phyloP scores from a whole-genome alignment of 92 coral and sea anemone genomes.

The Isaurus tuberculatus region DNA sequence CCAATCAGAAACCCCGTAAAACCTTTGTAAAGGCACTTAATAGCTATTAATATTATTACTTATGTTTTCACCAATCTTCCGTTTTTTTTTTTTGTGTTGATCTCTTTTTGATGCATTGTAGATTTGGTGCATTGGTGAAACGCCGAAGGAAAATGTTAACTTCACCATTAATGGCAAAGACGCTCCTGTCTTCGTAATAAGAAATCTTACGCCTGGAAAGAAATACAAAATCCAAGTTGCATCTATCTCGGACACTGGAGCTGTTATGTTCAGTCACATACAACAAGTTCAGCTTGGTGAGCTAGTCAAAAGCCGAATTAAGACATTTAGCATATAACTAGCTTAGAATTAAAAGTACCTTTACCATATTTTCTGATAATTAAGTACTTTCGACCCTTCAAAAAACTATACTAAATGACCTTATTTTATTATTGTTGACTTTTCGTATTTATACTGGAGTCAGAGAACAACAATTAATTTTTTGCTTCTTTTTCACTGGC shows the following conservation, averaged over 20 bases:
- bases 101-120: background rate
- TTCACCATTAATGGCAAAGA: slow-evolving; percentile 25
- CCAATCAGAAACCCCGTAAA: too few relatives aligned
- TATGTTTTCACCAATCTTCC: background rate
- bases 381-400: too few relatives aligned
- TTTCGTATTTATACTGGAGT: too few relatives aligned
- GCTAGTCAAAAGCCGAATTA: background rate
- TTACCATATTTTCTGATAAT: too few relatives aligned
- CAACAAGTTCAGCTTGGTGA: slow-evolving; percentile 19
- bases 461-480: too few relatives aligned
- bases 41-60: background rate
- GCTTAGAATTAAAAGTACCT: too few relatives aligned
- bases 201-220: slow-evolving; percentile 47
- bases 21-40: too few relatives aligned
- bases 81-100: background rate
- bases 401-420: too few relatives aligned
- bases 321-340: too few relatives aligned
- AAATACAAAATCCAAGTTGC: slow-evolving; percentile 50
- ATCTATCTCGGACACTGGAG: slow-evolving; percentile 32
- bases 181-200: slow-evolving; percentile 35
- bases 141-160: slow-evolving; percentile 8
- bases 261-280: slow-evolving; percentile 23
- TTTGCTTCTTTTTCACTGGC: too few relatives aligned
- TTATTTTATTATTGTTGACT: too few relatives aligned
- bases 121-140: slow-evolving; percentile 44